Evolutionary conservation across 1,140 invertebrate genomes (phyloP).

Genomic region (Drosophila pachea): DNA sequence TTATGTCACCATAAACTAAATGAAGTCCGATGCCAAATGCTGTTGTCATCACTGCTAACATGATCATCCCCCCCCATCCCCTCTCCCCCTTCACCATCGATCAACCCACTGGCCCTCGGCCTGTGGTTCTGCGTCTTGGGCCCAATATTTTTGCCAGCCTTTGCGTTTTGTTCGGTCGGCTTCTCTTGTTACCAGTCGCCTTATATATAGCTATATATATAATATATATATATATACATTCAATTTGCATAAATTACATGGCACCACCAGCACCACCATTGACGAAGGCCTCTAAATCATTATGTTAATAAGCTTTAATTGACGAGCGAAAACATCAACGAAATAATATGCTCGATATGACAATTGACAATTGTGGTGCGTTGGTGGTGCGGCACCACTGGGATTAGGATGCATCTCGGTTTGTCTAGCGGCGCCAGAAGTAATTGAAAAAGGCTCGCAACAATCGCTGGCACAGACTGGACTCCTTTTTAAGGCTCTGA

Average conservation of each 20-base stretch:
- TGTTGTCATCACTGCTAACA: constrained; percentile 32
- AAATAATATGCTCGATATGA: constrained; percentile 12
- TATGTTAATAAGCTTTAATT: constrained; percentile 71
- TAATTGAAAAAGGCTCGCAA: constrained; percentile 7
- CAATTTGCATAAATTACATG: constrained; percentile 74
- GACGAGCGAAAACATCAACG: constrained; percentile 37
- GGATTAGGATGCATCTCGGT: no score
- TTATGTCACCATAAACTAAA: constrained; percentile 72
- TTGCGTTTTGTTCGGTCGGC: constrained; percentile 35
- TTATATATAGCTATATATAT: constrained; percentile 62
- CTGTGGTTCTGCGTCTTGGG: no score
- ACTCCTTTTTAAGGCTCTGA: neutral
- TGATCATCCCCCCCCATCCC: neutral
- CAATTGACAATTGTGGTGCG: neutral
- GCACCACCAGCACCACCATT: constrained; percentile 8
- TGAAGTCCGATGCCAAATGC: constrained; percentile 25
- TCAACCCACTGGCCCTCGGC: constrained; percentile 11
- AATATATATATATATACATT: no score
- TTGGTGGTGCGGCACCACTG: neutral
- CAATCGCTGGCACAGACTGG: neutral
- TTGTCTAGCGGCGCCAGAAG: neutral
- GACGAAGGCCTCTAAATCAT: constrained; percentile 45
- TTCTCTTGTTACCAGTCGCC: constrained; percentile 38
- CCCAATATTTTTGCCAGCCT: constrained; percentile 37
- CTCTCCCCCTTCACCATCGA: no score